phyloP scores from a whole-genome alignment of 2,113 vertebrate genomes.

The Anas platyrhynchos region DNA sequence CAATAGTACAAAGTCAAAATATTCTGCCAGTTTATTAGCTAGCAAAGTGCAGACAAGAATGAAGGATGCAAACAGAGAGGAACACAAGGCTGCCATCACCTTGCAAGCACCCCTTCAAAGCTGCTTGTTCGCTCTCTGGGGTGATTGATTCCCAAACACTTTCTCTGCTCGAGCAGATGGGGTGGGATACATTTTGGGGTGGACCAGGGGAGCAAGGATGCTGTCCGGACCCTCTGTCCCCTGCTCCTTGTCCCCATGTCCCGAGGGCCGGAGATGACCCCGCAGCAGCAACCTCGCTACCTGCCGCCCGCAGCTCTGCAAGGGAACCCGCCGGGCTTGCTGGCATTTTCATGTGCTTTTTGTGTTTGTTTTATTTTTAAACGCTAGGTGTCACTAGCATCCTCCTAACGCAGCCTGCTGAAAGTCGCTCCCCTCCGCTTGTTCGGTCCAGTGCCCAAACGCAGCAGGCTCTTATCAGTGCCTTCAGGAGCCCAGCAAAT shows the following conservation, averaged over 20 bases:
- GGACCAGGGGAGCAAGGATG: not conserved
- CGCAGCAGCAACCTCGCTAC: not conserved
- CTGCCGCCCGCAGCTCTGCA: not conserved
- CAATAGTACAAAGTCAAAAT: accelerated
- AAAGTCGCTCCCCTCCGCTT: not conserved
- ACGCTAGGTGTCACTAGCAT: constrained; percentile 78
- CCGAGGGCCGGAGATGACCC: not conserved
- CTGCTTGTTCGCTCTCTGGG: accelerated
- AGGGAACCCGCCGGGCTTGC: accelerated
- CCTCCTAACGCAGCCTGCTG: constrained; percentile 23
- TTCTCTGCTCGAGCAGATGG: not conserved
- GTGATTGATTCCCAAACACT: not conserved
- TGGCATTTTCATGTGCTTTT: not conserved
- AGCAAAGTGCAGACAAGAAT: not conserved
- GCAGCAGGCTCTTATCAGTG: not conserved
- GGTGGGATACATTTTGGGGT: not conserved
- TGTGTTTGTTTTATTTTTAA: not conserved
- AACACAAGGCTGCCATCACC: not conserved
- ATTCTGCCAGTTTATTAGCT: not conserved
- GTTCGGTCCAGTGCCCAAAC: not conserved
- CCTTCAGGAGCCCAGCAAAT: not conserved
- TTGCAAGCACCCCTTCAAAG: accelerated
- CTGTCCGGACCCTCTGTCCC: too few relatives aligned
- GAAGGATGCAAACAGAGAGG: not conserved
- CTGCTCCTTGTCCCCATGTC: not conserved